Conservation (phyloP, 2,113 vertebrate genomes). For the Zeus faber region DNA sequence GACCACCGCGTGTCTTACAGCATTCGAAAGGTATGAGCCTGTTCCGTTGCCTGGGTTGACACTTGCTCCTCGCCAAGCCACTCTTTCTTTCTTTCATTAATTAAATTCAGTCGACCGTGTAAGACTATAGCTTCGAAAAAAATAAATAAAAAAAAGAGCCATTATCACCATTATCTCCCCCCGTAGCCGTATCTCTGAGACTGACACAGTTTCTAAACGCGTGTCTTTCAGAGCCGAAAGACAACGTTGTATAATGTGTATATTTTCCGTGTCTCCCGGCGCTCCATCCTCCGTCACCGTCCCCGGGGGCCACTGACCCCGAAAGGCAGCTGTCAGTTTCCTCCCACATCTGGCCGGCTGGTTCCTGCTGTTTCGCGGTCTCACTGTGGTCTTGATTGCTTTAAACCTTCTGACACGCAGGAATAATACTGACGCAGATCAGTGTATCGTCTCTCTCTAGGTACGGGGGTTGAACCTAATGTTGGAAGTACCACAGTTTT, state of each 20-base stretch:
- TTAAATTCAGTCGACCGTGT: too few relatives aligned
- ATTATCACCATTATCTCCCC: too few relatives aligned
- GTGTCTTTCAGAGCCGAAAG: too few relatives aligned
- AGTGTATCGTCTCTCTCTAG: too few relatives aligned
- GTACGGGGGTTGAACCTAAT: too few relatives aligned
- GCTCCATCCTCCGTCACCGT: conserved; percentile 13
- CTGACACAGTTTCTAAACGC: too few relatives aligned
- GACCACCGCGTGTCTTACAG: background rate
- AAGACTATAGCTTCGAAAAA: too few relatives aligned
- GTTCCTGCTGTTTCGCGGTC: conserved; percentile 28
- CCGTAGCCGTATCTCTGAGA: too few relatives aligned
- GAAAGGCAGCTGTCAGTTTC: conserved; percentile 36
- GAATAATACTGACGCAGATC: background rate
- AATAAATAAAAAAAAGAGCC: too few relatives aligned
- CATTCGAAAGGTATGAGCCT: background rate
- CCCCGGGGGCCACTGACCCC: conserved; percentile 28
- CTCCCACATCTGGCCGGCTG: conserved; percentile 50
- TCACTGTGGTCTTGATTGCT: conserved; percentile 34
- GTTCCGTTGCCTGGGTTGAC: background rate
- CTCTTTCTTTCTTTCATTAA: background rate
- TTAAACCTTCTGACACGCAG: conserved; percentile 34
- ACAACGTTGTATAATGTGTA: too few relatives aligned
- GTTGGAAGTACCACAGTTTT: too few relatives aligned
- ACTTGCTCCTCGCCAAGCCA: background rate
- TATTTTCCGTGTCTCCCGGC: too few relatives aligned